phyloP scores from a whole-genome alignment of 2,888 invertebrate species.

The Salpingus planirostris region DNA sequence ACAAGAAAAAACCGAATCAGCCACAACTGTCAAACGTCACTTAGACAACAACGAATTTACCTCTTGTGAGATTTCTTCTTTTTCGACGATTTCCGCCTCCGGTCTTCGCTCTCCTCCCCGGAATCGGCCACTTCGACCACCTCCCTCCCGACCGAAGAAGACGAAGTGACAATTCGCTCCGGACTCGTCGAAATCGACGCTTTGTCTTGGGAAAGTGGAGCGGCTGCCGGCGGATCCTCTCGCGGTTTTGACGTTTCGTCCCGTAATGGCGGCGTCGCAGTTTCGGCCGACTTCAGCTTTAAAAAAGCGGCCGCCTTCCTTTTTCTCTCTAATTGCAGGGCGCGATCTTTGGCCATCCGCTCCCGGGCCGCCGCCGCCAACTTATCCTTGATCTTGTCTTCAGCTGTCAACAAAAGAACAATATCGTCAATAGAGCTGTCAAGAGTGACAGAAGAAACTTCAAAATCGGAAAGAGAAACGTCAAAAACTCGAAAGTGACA shows the following conservation, averaged over 20 bases:
- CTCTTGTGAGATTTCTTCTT: conserved; percentile 45
- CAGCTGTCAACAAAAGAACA: conserved; percentile 35
- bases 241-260: background rate
- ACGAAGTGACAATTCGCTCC: conserved; percentile 18
- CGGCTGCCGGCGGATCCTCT: too few species aligned
- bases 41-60: conserved; percentile 25
- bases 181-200: background rate
- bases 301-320: conserved; percentile 73
- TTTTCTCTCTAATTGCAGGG: conserved; percentile 63
- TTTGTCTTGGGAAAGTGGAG: background rate
- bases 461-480: background rate
- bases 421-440: too few species aligned
- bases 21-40: background rate
- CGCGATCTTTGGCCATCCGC: conserved; percentile 46
- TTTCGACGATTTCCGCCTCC: conserved; percentile 39
- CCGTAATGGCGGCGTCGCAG: conserved; percentile 6
- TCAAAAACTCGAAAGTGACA: conserved; percentile 19
- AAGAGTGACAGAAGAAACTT: too few species aligned
- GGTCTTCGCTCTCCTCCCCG: conserved; percentile 28
- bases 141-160: conserved; percentile 8
- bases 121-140: conserved; percentile 17
- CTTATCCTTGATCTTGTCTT: conserved; percentile 52
- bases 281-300: conserved; percentile 37
- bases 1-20: conserved; percentile 2
- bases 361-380: conserved; percentile 48